Percentiles rank a stretch among this genome's conserved stretches.
These are phyloP conservation scores for Microdon myrmicae DNA, from an alignment of 2,888 invertebrate genomes.

Conservation along the genomic window DNA sequence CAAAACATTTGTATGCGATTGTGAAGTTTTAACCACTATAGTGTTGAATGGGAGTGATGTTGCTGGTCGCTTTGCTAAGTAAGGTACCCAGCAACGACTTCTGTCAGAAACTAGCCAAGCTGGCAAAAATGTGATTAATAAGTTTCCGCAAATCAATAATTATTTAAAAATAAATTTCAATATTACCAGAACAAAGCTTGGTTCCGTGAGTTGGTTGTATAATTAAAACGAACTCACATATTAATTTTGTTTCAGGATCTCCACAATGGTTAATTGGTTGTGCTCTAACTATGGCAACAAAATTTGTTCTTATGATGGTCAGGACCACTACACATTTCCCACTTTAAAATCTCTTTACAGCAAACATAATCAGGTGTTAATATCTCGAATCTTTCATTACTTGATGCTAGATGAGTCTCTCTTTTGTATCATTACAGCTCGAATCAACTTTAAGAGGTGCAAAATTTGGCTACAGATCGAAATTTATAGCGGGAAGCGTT, in stretches of 20 bases:
- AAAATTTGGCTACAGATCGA: slow-evolving; percentile 89
- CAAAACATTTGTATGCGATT: too few relatives aligned
- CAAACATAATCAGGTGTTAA: slow-evolving; percentile 63
- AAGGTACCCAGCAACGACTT: too few relatives aligned
- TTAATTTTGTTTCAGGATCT: slow-evolving; percentile 74
- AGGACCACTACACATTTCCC: slow-evolving; percentile 84
- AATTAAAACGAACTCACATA: neutral
- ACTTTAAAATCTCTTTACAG: slow-evolving; percentile 72
- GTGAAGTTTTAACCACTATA: too few relatives aligned
- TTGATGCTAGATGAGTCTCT: neutral
- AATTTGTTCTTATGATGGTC: slow-evolving; percentile 77
- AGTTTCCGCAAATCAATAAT: too few relatives aligned
- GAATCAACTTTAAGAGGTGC: slow-evolving; percentile 77
- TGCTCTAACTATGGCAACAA: slow-evolving; percentile 82
- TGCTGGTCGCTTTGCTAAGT: too few relatives aligned
- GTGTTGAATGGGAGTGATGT: too few relatives aligned
- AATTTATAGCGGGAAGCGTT: slow-evolving; percentile 83
- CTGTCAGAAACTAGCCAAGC: too few relatives aligned
- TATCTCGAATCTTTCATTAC: neutral
- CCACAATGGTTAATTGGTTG: slow-evolving; percentile 89
- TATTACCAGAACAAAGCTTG: too few relatives aligned
- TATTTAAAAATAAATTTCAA: too few relatives aligned
- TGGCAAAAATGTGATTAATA: too few relatives aligned
- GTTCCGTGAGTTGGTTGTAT: neutral
- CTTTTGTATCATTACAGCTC: slow-evolving; percentile 68